phyloP scores from a whole-genome alignment of 1,140 invertebrate genomes.

The Penaeus chinensis region DNA sequence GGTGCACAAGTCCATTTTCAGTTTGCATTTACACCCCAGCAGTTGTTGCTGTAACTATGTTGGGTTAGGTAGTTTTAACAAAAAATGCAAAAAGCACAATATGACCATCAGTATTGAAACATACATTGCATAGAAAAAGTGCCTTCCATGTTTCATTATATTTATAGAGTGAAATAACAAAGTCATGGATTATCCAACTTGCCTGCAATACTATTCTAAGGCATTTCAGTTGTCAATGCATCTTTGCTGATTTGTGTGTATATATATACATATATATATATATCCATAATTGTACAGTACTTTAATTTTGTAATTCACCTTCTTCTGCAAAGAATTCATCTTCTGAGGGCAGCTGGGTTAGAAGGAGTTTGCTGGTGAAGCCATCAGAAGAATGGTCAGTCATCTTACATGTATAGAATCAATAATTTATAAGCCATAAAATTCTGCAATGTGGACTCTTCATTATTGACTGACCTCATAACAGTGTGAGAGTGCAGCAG shows the following conservation, averaged over 20 bases:
- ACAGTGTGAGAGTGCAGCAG: constrained; percentile 27
- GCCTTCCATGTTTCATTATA: constrained; percentile 43
- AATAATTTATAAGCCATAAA: constrained; percentile 28
- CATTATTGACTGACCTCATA: constrained; percentile 9
- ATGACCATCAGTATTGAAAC: constrained; percentile 38
- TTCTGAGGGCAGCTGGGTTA: constrained; percentile 36
- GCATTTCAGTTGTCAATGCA: constrained; percentile 32
- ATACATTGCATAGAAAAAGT: constrained; percentile 53
- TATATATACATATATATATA: constrained; percentile 34
- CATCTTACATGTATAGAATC: constrained; percentile 7
- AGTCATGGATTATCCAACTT: constrained; percentile 18
- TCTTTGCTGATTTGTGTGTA: background rate
- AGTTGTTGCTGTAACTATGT: no score
- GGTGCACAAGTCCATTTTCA: constrained; percentile 3
- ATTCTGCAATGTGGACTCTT: constrained; percentile 13
- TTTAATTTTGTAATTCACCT: constrained; percentile 31
- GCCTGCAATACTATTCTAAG: constrained; percentile 39
- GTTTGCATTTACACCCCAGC: background rate
- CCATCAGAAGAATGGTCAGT: background rate
- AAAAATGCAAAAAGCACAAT: constrained; percentile 52
- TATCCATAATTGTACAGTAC: constrained; percentile 36
- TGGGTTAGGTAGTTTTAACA: constrained; percentile 20
- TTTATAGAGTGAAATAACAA: constrained; percentile 39
- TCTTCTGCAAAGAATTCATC: constrained; percentile 31
- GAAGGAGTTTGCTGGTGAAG: background rate